Evolutionary conservation across 2,888 invertebrate genomes (phyloP).

Genomic region (Xylocampa areola): DNA sequence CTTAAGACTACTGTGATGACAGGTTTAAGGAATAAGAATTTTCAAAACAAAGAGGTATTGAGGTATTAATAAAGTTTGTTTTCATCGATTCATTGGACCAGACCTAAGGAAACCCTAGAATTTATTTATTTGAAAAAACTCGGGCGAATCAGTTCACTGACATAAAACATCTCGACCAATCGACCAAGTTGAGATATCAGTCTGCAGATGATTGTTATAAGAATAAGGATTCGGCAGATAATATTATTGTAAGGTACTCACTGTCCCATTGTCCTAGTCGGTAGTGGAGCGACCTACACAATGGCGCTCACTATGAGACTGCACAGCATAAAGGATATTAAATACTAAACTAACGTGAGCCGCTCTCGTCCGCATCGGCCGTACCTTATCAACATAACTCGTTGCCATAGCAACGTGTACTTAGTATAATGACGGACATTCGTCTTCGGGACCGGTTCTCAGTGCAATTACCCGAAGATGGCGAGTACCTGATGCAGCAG

Average conservation of each 20-base stretch:
- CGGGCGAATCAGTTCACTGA: no score
- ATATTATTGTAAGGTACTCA: background rate
- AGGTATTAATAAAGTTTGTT: no score
- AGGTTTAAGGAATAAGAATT: no score
- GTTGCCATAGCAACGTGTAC: constrained; percentile 14
- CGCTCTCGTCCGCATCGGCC: background rate
- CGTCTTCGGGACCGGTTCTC: constrained; percentile 10
- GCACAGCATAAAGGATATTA: background rate
- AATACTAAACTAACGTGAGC: background rate
- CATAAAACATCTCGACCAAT: background rate
- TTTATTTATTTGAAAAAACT: no score
- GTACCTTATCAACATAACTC: background rate
- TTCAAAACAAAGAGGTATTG: no score
- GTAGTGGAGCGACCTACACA: background rate
- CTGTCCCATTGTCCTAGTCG: background rate
- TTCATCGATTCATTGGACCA: no score
- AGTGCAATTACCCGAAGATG: constrained; percentile 12
- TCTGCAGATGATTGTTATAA: background rate
- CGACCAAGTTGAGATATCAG: background rate
- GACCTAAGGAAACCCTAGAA: no score
- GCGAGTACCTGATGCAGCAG: constrained; percentile 6
- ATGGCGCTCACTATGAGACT: background rate
- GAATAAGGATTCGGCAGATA: background rate
- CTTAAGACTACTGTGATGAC: no score
- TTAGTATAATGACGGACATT: constrained; percentile 3